A percentile compares a stretch with the other conserved stretches of the same genome.
phyloP scores from a whole-genome alignment of 2,113 vertebrate genomes.

The Apteryx owenii region DNA sequence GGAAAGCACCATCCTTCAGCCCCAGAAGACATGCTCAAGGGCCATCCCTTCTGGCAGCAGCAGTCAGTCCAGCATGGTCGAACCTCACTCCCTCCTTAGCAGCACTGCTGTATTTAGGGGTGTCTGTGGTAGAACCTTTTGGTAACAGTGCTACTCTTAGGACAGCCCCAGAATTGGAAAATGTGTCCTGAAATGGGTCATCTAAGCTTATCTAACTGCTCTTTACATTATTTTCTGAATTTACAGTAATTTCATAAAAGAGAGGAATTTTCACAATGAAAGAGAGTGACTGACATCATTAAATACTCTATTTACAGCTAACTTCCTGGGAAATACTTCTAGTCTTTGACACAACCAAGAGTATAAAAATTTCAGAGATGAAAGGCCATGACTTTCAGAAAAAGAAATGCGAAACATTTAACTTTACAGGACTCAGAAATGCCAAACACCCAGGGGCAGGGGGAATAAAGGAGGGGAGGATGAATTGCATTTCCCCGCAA shows the following conservation, averaged over 20 bases:
- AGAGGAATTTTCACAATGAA: not conserved
- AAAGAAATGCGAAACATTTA: not conserved
- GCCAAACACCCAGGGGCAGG: not conserved
- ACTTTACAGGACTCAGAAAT: not conserved
- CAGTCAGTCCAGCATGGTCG: accelerated
- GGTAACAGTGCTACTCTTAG: accelerated
- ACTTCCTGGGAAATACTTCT: not conserved
- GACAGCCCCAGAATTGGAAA: not conserved
- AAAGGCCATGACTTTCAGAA: not conserved
- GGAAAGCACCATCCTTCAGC: not conserved
- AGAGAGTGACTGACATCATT: not conserved
- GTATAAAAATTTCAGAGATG: not conserved
- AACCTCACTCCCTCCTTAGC: not conserved
- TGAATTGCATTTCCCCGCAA: not conserved
- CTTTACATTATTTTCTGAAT: not conserved
- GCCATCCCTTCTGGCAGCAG: not conserved
- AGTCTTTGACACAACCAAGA: not conserved
- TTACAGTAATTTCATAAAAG: not conserved
- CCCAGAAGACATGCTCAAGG: not conserved
- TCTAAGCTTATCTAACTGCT: not conserved
- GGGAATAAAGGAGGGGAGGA: not conserved
- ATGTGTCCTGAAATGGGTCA: not conserved
- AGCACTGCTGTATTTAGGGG: accelerated
- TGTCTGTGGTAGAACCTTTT: not conserved
- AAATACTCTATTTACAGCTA: not conserved